Evolutionary conservation across 2,113 vertebrate species (phyloP).

Genomic region (Callipepla squamata): DNA sequence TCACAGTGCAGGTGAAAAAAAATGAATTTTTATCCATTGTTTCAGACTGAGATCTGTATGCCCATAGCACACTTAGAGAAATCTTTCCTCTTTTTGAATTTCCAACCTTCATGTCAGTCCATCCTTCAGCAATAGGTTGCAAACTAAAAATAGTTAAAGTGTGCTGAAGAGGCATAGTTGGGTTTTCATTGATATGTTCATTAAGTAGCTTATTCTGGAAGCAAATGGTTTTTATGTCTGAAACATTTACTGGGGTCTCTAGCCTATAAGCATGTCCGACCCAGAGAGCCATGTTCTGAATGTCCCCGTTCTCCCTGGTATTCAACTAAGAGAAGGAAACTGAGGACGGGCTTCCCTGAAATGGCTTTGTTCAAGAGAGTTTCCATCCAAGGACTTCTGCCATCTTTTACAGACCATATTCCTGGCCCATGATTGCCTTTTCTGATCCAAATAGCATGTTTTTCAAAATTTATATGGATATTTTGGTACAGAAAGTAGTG

Average conservation of each 20-base stretch:
- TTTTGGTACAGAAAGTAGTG: background rate
- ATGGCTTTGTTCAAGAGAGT: background rate
- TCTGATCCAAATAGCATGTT: background rate
- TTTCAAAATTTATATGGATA: background rate
- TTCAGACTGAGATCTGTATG: background rate
- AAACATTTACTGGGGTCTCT: background rate
- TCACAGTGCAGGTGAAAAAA: rapidly evolving
- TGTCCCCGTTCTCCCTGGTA: background rate
- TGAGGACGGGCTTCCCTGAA: background rate
- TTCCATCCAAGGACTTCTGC: background rate
- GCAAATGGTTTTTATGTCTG: background rate
- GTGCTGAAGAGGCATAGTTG: background rate
- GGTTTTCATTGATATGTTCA: background rate
- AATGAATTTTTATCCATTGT: background rate
- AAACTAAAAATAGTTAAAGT: background rate
- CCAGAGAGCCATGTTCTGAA: background rate
- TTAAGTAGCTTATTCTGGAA: background rate
- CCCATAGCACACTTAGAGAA: background rate
- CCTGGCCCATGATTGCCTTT: background rate
- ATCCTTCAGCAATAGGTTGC: background rate
- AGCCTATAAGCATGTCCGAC: background rate
- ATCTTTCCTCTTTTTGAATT: background rate
- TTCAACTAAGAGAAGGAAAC: background rate
- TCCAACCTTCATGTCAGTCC: background rate
- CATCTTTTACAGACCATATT: background rate